phyloP scores from a whole-genome alignment of 2,113 vertebrate species.

The Pan troglodytes region NHGRI_mPanTro3-v2.1_pri NC_072411.2:15785501-15786000 shows the following conservation, averaged over 20 bases:
- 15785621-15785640: too few species aligned
- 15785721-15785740: background rate
- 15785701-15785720: background rate
- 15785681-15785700: too few species aligned
- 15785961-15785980: background rate
- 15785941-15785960: background rate
- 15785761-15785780: background rate
- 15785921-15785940: background rate
- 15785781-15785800: background rate
- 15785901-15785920: background rate
- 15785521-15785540: too few species aligned
- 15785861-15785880: background rate
- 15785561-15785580: too few species aligned
- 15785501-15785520: too few species aligned
- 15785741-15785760: background rate
- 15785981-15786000: background rate
- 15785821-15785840: background rate
- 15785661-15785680: too few species aligned
- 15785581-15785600: too few species aligned
- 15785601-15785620: too few species aligned
- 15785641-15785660: too few species aligned
- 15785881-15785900: background rate
- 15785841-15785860: background rate
- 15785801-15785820: fast-evolving
- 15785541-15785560: too few species aligned